phyloP scores from a whole-genome alignment of 2,113 vertebrate species.

The Tetrax tetrax region DNA sequence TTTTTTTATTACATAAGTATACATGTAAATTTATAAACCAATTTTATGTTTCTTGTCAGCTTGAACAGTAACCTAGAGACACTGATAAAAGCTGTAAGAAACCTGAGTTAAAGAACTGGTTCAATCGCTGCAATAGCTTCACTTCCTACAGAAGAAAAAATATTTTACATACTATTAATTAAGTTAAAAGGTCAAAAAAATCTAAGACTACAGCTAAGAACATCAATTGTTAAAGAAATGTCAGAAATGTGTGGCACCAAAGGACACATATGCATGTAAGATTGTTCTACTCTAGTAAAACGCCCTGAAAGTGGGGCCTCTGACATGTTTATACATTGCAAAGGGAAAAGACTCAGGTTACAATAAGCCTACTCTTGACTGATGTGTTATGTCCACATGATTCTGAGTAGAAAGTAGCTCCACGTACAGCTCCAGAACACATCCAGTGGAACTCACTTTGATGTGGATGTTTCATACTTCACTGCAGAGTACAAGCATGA shows the following conservation, averaged over 20 bases:
- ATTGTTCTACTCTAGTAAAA: neutral
- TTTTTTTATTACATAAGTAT: neutral
- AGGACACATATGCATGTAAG: too few species aligned
- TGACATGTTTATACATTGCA: fast-evolving
- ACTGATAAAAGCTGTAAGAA: neutral
- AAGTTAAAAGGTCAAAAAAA: neutral
- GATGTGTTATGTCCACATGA: neutral
- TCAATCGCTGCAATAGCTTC: neutral
- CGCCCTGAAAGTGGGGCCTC: neutral
- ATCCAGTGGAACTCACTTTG: neutral
- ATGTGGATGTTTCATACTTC: neutral
- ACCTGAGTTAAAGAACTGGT: neutral
- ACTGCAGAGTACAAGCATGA: neutral
- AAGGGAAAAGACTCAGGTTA: neutral
- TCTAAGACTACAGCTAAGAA: neutral
- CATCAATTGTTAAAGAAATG: neutral
- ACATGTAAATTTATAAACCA: neutral
- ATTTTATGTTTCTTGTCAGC: neutral
- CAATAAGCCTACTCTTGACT: neutral
- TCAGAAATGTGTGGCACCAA: neutral
- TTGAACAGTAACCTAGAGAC: neutral
- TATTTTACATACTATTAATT: neutral
- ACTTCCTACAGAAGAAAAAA: neutral
- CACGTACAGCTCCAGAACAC: neutral
- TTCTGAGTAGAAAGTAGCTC: neutral